Evolutionary conservation across 2,113 vertebrate genomes (phyloP).

Genomic region (Panurus biarmicus): DNA sequence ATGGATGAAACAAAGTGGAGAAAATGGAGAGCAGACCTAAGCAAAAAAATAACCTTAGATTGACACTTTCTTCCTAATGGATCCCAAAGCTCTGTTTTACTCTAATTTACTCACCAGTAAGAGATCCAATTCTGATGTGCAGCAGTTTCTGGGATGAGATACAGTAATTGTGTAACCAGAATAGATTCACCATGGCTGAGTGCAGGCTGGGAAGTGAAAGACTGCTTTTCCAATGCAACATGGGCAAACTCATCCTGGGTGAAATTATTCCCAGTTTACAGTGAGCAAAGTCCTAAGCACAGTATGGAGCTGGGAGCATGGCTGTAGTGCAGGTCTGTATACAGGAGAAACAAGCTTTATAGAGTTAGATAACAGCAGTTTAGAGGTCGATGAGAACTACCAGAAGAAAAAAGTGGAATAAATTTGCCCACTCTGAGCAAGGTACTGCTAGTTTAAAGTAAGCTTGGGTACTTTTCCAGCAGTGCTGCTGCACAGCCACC

Average conservation of each 20-base stretch:
- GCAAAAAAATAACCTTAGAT: conserved; percentile 40
- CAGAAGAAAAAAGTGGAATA: neutral
- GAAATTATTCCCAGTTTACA: neutral
- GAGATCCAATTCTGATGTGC: neutral
- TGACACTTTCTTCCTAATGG: conserved; percentile 15
- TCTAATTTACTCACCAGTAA: neutral
- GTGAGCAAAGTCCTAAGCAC: neutral
- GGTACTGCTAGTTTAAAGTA: neutral
- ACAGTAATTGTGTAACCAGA: neutral
- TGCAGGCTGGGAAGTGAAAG: neutral
- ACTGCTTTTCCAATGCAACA: neutral
- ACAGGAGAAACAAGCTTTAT: neutral
- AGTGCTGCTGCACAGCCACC: neutral
- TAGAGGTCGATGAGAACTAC: neutral
- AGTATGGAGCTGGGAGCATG: neutral
- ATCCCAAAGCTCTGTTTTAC: conserved; percentile 33
- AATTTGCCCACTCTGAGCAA: neutral
- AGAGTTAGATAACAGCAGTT: neutral
- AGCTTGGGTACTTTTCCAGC: neutral
- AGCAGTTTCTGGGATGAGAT: neutral
- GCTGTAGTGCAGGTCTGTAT: neutral
- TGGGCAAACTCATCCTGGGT: neutral
- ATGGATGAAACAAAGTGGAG: conserved; percentile 31
- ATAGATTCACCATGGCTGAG: neutral
- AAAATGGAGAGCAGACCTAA: neutral